A percentile compares a stretch with the other conserved stretches of the same genome.
Conservation (phyloP, 2,888 invertebrate genomes). For the Pantelozetes paolii region DNA sequence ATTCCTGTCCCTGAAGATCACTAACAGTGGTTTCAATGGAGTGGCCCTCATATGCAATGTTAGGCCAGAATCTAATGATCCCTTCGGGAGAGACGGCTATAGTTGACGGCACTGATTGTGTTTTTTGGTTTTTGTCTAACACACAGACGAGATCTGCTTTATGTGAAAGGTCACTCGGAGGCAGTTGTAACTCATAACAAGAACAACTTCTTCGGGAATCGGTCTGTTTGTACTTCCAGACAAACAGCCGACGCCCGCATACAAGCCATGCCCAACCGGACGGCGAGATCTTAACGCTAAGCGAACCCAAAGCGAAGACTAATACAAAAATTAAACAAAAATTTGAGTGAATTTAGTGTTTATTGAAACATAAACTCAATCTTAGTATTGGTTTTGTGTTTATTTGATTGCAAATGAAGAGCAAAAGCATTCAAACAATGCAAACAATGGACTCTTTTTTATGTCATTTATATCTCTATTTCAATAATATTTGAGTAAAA, state of each 20-base stretch:
- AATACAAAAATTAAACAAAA: not conserved
- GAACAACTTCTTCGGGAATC: constrained; percentile 14
- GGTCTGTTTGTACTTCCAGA: constrained; percentile 63
- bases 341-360: not conserved
- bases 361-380: not conserved
- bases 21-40: constrained; percentile 72
- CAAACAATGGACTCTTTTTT: not conserved
- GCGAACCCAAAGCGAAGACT: constrained; percentile 46
- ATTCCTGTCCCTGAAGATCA: constrained; percentile 65
- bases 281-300: constrained; percentile 62
- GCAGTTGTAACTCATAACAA: constrained; percentile 68
- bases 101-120: constrained; percentile 66
- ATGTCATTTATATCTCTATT: not conserved
- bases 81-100: constrained; percentile 92
- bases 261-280: constrained; percentile 81
- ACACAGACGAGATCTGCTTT: constrained; percentile 61
- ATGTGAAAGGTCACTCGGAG: constrained; percentile 87
- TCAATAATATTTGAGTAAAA: not conserved
- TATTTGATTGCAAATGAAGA: not conserved
- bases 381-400: not conserved
- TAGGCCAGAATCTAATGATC: constrained; percentile 85
- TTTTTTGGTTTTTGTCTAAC: constrained; percentile 62
- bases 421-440: not conserved
- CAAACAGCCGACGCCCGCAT: constrained; percentile 72
- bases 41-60: constrained; percentile 77